A percentile compares a stretch with the other conserved stretches of the same genome.
phyloP scores from a whole-genome alignment of 2,113 vertebrate genomes.

The Grantiella picta region DNA sequence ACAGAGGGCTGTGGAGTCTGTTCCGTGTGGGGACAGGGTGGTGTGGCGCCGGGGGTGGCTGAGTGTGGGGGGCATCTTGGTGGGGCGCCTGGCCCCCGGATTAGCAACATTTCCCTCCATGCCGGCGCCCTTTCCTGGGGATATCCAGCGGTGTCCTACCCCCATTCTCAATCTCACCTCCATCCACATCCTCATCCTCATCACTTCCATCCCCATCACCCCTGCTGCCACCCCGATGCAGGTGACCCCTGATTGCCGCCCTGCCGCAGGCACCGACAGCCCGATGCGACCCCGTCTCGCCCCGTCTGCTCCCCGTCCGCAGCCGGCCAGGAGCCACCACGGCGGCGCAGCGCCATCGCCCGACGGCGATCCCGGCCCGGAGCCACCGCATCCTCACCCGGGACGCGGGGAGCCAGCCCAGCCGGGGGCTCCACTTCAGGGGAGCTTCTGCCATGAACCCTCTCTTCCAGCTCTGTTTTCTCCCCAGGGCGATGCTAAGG shows the following conservation, averaged over 20 bases:
- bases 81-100: accelerated
- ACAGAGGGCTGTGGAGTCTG: accelerated
- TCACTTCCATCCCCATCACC: not conserved
- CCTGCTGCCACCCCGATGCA: not conserved
- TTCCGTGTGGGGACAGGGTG: not conserved
- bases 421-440: accelerated
- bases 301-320: not conserved
- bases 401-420: accelerated
- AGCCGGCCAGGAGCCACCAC: not conserved
- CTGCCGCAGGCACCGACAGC: not conserved
- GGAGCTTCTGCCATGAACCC: not conserved
- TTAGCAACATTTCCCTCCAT: not conserved
- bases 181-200: too few relatives aligned
- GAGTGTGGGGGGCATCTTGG: not conserved
- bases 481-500: not conserved
- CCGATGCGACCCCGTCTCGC: not conserved
- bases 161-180: not conserved
- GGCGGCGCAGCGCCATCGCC: not conserved
- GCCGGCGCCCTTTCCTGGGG: not conserved
- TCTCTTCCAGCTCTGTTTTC: not conserved
- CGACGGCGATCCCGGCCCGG: not conserved
- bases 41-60: accelerated
- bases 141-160: not conserved
- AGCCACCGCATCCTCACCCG: too few relatives aligned
- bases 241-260: not conserved